Evolutionary conservation across 2,797 vertebrate genomes (phyloP).

Genomic region (Aulostomus chinensis): DNA sequence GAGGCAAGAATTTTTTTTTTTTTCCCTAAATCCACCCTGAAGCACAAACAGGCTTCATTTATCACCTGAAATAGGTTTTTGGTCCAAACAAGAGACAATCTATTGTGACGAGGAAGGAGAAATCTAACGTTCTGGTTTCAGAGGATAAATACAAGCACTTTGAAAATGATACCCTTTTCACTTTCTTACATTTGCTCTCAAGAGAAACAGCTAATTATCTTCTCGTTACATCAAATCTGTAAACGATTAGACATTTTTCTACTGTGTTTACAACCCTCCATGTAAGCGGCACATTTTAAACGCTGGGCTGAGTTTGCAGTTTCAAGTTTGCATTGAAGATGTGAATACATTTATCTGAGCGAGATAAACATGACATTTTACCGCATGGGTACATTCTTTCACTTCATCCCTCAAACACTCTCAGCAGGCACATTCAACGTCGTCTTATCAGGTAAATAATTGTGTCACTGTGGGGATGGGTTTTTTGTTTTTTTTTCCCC

Average conservation of each 20-base stretch:
- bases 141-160: background rate
- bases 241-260: slow-evolving; percentile 9
- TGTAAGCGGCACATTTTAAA: slow-evolving; percentile 8
- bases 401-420: too few relatives aligned
- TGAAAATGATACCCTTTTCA: slow-evolving; percentile 10
- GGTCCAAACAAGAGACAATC: too few relatives aligned
- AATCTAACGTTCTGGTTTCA: background rate
- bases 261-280: slow-evolving; percentile 13
- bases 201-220: slow-evolving; percentile 7
- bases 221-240: slow-evolving; percentile 11
- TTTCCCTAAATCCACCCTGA: too few relatives aligned
- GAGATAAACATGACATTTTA: too few relatives aligned
- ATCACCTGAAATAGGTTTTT: too few relatives aligned
- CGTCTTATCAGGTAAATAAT: background rate
- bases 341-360: too few relatives aligned
- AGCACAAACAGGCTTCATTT: too few relatives aligned
- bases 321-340: too few relatives aligned
- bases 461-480: background rate
- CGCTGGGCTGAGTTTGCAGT: background rate
- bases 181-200: slow-evolving; percentile 1
- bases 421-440: background rate
- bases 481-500: too few relatives aligned
- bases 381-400: too few relatives aligned
- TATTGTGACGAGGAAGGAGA: too few relatives aligned
- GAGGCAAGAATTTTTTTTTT: too few relatives aligned